Conservation (phyloP, 2,797 vertebrate genomes). For the Lophotriccus pileatus region DNA sequence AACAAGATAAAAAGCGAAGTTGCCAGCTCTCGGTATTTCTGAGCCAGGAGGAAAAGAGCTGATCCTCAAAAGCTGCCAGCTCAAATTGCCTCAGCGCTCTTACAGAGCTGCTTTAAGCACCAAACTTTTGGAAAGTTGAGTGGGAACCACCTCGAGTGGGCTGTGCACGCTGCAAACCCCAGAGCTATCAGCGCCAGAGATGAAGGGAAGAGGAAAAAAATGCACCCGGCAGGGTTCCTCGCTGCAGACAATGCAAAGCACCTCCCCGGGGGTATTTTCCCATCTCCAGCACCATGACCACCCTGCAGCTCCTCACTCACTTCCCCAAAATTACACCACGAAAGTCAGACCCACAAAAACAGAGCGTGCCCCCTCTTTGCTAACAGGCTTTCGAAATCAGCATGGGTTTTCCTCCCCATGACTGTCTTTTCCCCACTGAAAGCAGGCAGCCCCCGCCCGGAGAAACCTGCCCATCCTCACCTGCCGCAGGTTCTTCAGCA, state of each 20-base stretch:
- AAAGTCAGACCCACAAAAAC: background rate
- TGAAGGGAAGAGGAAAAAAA: background rate
- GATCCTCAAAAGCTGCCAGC: background rate
- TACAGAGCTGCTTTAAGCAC: background rate
- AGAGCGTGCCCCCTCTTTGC: rapidly evolving
- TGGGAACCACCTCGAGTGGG: background rate
- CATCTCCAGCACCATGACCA: background rate
- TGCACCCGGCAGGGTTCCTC: background rate
- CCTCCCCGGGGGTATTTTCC: background rate
- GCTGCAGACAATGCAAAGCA: background rate
- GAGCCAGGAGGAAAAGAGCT: background rate
- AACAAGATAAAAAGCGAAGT: background rate
- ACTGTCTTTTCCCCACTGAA: rapidly evolving
- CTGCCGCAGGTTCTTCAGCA: conserved; percentile 93
- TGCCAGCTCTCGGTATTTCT: background rate
- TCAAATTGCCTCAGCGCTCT: background rate
- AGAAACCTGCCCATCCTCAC: conserved; percentile 67
- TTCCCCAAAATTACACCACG: background rate
- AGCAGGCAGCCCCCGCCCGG: background rate
- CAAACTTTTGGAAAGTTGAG: conserved; percentile 46
- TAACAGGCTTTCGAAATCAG: rapidly evolving
- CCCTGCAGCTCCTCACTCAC: background rate
- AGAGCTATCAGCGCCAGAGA: background rate
- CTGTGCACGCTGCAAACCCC: background rate
- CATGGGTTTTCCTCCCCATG: rapidly evolving